Conservation (phyloP, 2,113 vertebrate species). For the Calonectris borealis region DNA sequence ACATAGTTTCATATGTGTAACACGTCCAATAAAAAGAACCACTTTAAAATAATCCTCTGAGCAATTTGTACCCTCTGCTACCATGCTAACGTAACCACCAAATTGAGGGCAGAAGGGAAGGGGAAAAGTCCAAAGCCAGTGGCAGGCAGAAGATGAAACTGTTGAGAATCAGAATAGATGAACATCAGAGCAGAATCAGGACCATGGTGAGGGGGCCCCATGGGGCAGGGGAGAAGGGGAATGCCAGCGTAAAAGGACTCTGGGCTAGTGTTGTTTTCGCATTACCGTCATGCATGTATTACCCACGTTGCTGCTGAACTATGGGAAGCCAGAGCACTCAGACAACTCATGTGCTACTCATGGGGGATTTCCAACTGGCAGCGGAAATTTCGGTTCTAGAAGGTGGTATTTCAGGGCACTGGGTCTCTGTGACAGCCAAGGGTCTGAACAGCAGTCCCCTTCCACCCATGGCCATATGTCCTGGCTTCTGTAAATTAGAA, state of each 20-base stretch:
- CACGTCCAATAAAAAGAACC: accelerated
- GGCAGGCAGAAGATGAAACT: not conserved
- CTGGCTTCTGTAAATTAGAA: not conserved
- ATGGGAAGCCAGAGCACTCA: not conserved
- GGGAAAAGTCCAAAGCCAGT: not conserved
- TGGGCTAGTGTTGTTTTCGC: not conserved
- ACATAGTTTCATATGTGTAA: accelerated
- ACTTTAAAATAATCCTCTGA: not conserved
- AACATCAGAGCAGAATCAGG: not conserved
- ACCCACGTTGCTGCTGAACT: not conserved
- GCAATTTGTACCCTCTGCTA: not conserved
- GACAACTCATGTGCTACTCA: not conserved
- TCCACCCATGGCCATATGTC: not conserved
- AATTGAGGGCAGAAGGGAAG: not conserved
- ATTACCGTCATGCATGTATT: not conserved
- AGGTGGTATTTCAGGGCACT: not conserved
- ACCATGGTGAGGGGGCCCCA: not conserved
- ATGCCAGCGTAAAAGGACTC: not conserved
- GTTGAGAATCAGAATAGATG: not conserved
- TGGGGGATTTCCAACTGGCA: not conserved
- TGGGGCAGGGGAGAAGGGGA: not conserved
- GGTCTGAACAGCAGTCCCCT: not conserved
- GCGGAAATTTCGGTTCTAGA: not conserved
- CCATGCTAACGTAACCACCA: not conserved
- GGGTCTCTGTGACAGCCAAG: not conserved